Evolutionary conservation across 1,140 invertebrate species (phyloP), one percentile per base, ranked within the genome.

Genomic region (Saccostrea echinata): DNA sequence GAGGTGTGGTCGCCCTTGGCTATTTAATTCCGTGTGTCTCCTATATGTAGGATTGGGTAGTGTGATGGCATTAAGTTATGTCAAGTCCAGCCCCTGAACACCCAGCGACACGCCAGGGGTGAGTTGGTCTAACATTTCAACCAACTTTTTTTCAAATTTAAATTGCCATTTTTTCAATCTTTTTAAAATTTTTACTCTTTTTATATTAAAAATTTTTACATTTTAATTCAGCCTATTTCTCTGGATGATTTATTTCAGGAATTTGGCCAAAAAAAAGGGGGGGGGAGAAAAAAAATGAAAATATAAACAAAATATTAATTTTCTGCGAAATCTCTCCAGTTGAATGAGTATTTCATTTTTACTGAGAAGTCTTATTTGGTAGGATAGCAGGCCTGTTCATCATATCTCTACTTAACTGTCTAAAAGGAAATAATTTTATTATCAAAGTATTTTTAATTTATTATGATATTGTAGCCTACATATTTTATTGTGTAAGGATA

Each of bases 11-110:
- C 21, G 51, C 27, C 24, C 24, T 71, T 3, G 64, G 84, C 35
- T 43, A 53, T 35, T 71, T 85, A 53, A 71, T 43, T n/a, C 64
- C 13, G 18, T 51, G 21, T 33, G 43, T 83, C 43, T 57, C 55
- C 86, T 87, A 57, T 43, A 84, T 84, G 57, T 84, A 89, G 88
- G 88, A 83, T 64, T 89, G 35, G 88, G 88, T 61, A 71, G 88
- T 76, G 81, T 89, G 88, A 87, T 87, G 86, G 88, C 88, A 82
- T 85, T 89, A 87, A 87, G 84, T 86, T 89, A 68, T 89, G 84
- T 89, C 88, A 89, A 89, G 88, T 89, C 88, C 86, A 84, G 86
- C 64, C 88, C 88, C 52, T 89, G 88, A 89, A 61, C 61, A 85
- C 82, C 64, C 52, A 85, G 35, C 84, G 33, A 82, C 53, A 76